Evolutionary conservation across 23 tunicate genomes (phyloP), one percentile per base, ranked within the genome.

Genomic region (Phallusia fumigata): DNA sequence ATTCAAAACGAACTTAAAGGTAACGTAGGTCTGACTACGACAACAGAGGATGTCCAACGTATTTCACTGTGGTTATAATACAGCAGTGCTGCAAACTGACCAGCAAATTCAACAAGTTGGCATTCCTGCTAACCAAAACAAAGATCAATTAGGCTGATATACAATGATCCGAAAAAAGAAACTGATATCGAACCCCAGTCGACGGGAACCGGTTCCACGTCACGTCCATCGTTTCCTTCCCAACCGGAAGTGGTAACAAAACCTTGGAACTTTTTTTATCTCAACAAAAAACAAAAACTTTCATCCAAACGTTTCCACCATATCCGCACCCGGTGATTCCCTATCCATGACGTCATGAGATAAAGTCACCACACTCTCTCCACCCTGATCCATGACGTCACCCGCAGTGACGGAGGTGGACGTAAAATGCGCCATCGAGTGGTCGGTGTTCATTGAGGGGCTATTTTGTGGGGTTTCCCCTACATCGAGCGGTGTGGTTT

Each of bases 391-490:
- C 78, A 74, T 74, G 44, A 33, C 78, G 44, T 74, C 78, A 74
- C 44, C 78, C 8, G 3, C 69, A 24, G 3, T 13, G 69, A 58
- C 69, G 69, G 69, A 58, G 69, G 69, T 22, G 47, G 47, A 40
- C 47, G 47, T 40, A 40, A 5, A 40, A 10, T 5, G 47, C 69
- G 69, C 69, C 28, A 21, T 22, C 69, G 28, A 24, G 69, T 58
- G 69, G 69, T 32, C 35, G 65, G 86, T 76, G 28, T 87, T 80
- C 85, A 87, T 74, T 28, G 65, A 83, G 15, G 91, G 91, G 33
- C 91, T 87, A 78, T 87, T 87, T 21, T 76, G 91, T 30, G 91
- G 91, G 28, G 91, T 87, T 75, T 32, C 69, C 26, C 91, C 86
- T 18, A 87, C 82, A 31, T 85, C 88, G 5, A 65, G 30, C 6